Percentiles rank a stretch among this genome's conserved stretches.
phyloP scores from a whole-genome alignment of 2,113 vertebrate genomes.

The Oceanodroma tethys region DNA sequence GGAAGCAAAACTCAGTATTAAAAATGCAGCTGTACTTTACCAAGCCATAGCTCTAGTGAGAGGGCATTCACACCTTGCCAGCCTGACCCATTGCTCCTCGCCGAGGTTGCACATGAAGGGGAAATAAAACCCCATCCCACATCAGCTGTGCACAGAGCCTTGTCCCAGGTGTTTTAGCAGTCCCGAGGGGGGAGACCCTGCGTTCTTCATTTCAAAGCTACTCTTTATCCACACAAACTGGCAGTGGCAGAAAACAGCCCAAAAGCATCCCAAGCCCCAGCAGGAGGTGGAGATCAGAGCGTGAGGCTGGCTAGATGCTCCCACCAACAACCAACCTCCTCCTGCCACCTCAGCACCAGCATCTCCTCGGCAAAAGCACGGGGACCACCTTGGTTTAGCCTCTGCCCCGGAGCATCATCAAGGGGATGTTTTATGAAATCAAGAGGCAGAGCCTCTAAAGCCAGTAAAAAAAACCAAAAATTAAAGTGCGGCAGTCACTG shows the following conservation, averaged over 20 bases:
- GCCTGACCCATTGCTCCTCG: accelerated
- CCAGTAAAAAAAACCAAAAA: neutral
- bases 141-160: too few species aligned
- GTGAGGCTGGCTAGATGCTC: neutral
- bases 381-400: neutral
- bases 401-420: neutral
- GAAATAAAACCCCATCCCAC: neutral
- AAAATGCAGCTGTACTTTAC: neutral
- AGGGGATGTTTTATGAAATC: neutral
- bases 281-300: neutral
- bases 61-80: neutral
- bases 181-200: neutral
- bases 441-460: neutral
- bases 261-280: neutral
- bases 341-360: neutral
- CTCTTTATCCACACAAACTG: neutral
- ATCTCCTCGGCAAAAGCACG: neutral
- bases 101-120: neutral
- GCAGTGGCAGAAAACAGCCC: neutral
- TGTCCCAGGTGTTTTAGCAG: neutral
- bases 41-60: neutral
- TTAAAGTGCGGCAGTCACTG: neutral
- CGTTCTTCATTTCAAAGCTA: neutral
- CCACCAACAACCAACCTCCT: neutral
- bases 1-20: neutral